Conservation (phyloP, 2,113 vertebrate genomes). For the Elephas maximus region DNA sequence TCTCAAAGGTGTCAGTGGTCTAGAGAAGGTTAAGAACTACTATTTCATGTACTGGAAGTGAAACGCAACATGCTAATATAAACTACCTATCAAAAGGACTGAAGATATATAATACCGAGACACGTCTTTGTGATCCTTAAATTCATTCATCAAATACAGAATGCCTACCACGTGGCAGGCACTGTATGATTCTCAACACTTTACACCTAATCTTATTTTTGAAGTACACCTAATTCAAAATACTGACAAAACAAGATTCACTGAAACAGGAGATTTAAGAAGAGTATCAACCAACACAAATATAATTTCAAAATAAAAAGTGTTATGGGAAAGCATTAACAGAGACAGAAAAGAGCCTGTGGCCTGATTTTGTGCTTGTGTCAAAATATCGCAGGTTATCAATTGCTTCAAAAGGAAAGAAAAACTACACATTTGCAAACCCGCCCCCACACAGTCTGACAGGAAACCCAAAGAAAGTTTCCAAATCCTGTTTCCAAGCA, state of each 20-base stretch:
- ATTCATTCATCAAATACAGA: conserved; percentile 25
- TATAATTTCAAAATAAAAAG: conserved; percentile 55
- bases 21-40: conserved; percentile 59
- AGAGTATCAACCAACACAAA: conserved; percentile 19
- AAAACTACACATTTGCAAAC: conserved; percentile 26
- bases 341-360: conserved; percentile 5
- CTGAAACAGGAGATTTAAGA: conserved; percentile 49
- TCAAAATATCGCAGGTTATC: conserved; percentile 63
- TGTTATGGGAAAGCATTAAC: background rate
- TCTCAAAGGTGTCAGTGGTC: conserved; percentile 47
- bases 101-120: background rate
- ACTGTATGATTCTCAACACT: background rate
- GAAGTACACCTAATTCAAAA: conserved; percentile 50
- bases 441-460: conserved; percentile 78
- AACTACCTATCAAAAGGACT: background rate
- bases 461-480: conserved; percentile 85
- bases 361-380: background rate
- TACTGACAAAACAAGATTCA: conserved; percentile 10
- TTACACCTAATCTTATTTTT: background rate
- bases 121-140: background rate
- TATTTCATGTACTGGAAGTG: background rate
- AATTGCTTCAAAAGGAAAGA: conserved; percentile 72
- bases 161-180: background rate
- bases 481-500: conserved; percentile 85
- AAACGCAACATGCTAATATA: conserved; percentile 39